Evolutionary conservation across 1,140 invertebrate genomes (phyloP).

Genomic region (Gryllus bimaculatus): DNA sequence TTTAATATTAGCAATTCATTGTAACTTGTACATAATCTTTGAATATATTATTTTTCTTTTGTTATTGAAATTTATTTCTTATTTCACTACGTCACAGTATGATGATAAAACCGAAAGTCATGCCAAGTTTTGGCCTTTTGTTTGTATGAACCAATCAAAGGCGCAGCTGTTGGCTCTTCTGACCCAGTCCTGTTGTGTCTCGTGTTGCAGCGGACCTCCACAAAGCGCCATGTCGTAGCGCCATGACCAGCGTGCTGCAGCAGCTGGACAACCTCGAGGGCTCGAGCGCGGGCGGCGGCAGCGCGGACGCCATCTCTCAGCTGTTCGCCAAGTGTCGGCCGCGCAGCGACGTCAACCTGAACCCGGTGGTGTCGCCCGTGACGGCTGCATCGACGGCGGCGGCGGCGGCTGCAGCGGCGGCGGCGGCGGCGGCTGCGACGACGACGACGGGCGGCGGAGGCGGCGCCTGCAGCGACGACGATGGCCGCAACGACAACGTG

Average conservation of each 20-base stretch:
- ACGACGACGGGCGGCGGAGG: too few relatives aligned
- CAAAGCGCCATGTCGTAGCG: not conserved
- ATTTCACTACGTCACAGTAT: too few relatives aligned
- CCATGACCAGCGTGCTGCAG: not conserved
- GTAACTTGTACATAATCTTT: too few relatives aligned
- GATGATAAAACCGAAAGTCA: too few relatives aligned
- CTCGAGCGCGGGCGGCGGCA: not conserved
- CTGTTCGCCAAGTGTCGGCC: conserved; percentile 75
- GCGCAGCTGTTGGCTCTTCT: not conserved
- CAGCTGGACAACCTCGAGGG: not conserved
- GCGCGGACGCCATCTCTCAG: conserved; percentile 63
- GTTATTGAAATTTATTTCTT: too few relatives aligned
- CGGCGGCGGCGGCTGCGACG: too few relatives aligned
- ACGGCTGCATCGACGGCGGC: not conserved
- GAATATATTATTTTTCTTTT: too few relatives aligned
- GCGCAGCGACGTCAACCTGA: conserved; percentile 46
- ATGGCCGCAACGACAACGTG: not conserved
- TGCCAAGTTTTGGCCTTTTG: too few relatives aligned
- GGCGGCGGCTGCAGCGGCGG: too few relatives aligned
- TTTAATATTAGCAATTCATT: too few relatives aligned
- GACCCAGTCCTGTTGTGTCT: not conserved
- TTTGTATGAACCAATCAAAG: not conserved
- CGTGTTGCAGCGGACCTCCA: not conserved
- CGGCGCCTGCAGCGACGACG: not conserved
- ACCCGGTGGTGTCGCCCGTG: conserved; percentile 34